Evolutionary conservation across 1,140 invertebrate genomes (phyloP).

Genomic region (Hirudo medicinalis): DNA sequence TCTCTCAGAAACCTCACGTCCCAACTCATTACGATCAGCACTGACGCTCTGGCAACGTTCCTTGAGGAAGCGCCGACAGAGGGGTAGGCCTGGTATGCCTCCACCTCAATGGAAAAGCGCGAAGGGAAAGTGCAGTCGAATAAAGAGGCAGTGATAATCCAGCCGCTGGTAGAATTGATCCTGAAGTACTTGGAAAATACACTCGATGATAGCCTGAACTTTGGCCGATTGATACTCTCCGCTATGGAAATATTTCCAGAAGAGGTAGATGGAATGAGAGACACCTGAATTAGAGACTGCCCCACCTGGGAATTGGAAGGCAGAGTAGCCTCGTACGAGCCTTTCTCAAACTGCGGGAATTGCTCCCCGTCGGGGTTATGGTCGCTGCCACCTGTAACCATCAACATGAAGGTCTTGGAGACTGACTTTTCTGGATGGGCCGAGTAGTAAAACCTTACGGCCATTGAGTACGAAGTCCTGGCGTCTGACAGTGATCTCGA

Average conservation of each 20-base stretch:
- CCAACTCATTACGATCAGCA: not conserved
- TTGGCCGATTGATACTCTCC: too few species aligned
- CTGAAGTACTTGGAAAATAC: not conserved
- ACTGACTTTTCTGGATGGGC: not conserved
- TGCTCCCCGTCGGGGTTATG: not conserved
- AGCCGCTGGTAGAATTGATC: not conserved
- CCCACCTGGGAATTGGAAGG: not conserved
- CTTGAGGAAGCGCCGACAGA: not conserved
- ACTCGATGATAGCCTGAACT: not conserved
- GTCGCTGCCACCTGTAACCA: not conserved
- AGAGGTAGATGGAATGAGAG: too few species aligned
- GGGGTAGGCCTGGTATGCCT: not conserved
- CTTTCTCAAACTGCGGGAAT: not conserved
- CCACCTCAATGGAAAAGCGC: not conserved
- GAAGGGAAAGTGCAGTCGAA: not conserved
- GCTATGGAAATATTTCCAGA: too few species aligned
- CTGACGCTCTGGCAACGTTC: not conserved
- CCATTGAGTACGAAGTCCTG: not conserved
- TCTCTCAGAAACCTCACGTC: not conserved
- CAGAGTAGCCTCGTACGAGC: not conserved
- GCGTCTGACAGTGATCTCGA: not conserved
- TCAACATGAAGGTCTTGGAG: not conserved
- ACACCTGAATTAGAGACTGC: too few species aligned
- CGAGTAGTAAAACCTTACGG: not conserved
- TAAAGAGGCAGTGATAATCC: not conserved